These are phyloP conservation scores for Myotis lucifugus DNA, from an alignment of 2,113 vertebrate genomes.

Conservation along the genomic window DNA sequence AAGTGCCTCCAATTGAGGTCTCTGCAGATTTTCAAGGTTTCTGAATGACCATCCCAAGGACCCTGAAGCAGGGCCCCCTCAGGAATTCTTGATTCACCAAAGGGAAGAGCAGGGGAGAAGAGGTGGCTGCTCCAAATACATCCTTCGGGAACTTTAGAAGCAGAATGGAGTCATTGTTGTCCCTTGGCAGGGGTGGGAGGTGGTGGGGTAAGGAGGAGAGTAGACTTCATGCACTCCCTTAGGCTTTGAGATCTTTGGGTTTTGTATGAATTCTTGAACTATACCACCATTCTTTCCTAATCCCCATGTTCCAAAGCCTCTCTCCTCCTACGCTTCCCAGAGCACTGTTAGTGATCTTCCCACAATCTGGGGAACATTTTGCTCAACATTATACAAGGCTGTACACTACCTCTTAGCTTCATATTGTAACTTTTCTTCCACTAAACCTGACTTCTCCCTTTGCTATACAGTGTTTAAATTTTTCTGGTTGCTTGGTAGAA, in stretches of 20 bases:
- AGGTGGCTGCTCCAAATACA: not conserved
- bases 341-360: not conserved
- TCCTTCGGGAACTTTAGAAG: not conserved
- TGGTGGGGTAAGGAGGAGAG: not conserved
- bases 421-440: not conserved
- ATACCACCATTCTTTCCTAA: not conserved
- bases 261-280: not conserved
- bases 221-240: not conserved
- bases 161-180: not conserved
- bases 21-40: not conserved
- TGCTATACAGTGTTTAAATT: not conserved
- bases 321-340: not conserved
- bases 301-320: not conserved
- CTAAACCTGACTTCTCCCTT: not conserved
- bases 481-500: conserved; percentile 8
- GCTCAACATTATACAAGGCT: not conserved
- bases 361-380: not conserved
- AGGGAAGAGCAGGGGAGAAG: not conserved
- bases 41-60: conserved; percentile 1
- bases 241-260: not conserved
- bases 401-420: not conserved
- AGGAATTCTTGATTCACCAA: not conserved
- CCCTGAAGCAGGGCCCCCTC: not conserved
- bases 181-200: not conserved
- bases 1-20: not conserved